Conservation (phyloP, 2,113 vertebrate species). For the Pedionomus torquatus region DNA sequence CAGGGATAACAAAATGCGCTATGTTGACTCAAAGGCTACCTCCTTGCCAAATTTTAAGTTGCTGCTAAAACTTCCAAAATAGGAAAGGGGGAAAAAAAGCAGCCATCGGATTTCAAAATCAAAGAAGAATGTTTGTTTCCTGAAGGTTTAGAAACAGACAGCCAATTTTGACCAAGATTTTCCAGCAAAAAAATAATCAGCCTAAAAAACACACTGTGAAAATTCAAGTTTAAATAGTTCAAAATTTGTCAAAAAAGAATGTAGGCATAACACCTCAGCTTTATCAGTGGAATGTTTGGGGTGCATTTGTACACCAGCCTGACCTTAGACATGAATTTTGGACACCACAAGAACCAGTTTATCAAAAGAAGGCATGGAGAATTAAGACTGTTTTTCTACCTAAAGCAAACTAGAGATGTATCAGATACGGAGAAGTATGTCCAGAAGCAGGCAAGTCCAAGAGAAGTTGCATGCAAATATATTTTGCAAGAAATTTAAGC, state of each 20-base stretch:
- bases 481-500: not conserved
- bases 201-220: not conserved
- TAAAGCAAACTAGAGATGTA: not conserved
- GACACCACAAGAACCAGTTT: not conserved
- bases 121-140: not conserved
- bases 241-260: not conserved
- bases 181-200: not conserved
- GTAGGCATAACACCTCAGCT: not conserved
- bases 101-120: not conserved
- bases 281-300: not conserved
- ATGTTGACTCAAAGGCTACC: not conserved
- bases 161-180: not conserved
- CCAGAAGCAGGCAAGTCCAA: not conserved
- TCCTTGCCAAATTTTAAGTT: conserved; percentile 9
- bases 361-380: not conserved
- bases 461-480: not conserved
- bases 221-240: not conserved
- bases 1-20: not conserved
- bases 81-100: not conserved
- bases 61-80: not conserved
- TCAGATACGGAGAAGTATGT: not conserved
- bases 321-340: not conserved
- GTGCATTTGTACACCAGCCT: not conserved
- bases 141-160: not conserved
- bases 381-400: not conserved